Evolutionary conservation across 2,113 vertebrate genomes (phyloP).

Genomic region (Rafetus swinhoei): DNA sequence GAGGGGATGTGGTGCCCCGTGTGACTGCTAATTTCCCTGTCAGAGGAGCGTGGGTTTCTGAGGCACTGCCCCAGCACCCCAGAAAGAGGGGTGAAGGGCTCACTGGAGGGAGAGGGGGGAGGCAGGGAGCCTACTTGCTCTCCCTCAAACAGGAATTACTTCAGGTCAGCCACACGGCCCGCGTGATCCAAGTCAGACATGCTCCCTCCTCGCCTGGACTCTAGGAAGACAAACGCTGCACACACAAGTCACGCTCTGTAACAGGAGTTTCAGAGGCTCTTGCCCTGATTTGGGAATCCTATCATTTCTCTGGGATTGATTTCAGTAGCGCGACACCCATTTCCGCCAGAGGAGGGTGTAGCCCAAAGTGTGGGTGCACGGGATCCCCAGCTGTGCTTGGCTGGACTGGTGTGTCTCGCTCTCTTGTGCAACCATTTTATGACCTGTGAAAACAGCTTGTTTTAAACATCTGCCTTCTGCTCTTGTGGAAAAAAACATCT

Average conservation of each 20-base stretch:
- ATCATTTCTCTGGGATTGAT: neutral
- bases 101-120: neutral
- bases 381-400: fast-evolving
- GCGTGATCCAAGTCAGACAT: too few species aligned
- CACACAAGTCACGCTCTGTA: neutral
- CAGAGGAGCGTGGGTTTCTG: neutral
- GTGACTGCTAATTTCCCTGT: too few species aligned
- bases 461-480: neutral
- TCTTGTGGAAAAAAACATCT: neutral
- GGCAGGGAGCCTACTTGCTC: neutral
- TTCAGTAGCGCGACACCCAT: neutral
- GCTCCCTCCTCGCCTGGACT: neutral
- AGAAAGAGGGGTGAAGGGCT: neutral
- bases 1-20: too few species aligned
- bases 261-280: neutral
- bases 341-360: fast-evolving
- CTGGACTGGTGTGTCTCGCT: neutral
- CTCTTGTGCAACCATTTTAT: neutral
- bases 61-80: fast-evolving
- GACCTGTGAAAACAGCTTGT: neutral
- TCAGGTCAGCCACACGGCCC: neutral
- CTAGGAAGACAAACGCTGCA: fast-evolving
- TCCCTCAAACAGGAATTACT: neutral
- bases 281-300: neutral
- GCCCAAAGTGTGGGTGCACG: neutral